Percentiles rank a stretch among this genome's conserved stretches.
Conservation (phyloP, 2,113 vertebrate genomes). For the Lates calcarifer region DNA sequence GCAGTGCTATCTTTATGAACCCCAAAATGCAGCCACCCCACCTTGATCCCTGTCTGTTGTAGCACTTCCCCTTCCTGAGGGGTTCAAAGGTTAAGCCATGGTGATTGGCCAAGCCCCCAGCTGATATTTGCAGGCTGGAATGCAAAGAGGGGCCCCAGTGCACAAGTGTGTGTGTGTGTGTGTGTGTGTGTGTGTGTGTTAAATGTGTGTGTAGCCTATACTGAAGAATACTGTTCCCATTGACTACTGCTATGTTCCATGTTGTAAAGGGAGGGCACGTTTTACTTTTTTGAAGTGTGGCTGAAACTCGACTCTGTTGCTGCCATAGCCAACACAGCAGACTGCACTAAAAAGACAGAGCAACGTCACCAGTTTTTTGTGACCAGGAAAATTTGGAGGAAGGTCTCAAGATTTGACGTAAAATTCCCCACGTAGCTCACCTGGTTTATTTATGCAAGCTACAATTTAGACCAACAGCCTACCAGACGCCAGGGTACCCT, state of each 20-base stretch:
- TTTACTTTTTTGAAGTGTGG: slow-evolving; percentile 54
- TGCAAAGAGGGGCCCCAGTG: slow-evolving; percentile 63
- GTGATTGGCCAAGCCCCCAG: slow-evolving; percentile 70
- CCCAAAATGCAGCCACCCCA: slow-evolving; percentile 39
- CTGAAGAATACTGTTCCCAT: slow-evolving; percentile 54
- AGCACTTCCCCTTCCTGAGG: slow-evolving; percentile 71
- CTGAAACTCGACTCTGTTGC: slow-evolving; percentile 58
- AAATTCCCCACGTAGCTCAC: slow-evolving; percentile 16
- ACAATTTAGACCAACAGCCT: neutral
- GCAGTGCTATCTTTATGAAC: neutral
- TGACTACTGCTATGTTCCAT: slow-evolving; percentile 53
- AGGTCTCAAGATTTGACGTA: slow-evolving; percentile 1
- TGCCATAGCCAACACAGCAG: slow-evolving; percentile 40
- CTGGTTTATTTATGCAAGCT: slow-evolving; percentile 35
- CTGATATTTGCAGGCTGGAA: slow-evolving; percentile 73
- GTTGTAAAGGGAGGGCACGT: slow-evolving; percentile 52
- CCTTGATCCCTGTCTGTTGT: slow-evolving; percentile 39
- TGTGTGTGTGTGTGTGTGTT: slow-evolving; percentile 21
- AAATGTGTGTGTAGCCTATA: slow-evolving; percentile 19
- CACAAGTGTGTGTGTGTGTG: slow-evolving; percentile 25
- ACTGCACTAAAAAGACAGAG: slow-evolving; percentile 39
- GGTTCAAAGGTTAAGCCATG: slow-evolving; percentile 79
- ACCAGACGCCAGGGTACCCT: neutral
- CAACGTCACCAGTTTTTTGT: slow-evolving; percentile 38
- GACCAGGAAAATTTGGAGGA: slow-evolving; percentile 12